A percentile compares a stretch with the other conserved stretches of the same genome.
Evolutionary conservation across 2,797 vertebrate genomes (phyloP).

Genomic region (Acipenser transmontanus): DNA sequence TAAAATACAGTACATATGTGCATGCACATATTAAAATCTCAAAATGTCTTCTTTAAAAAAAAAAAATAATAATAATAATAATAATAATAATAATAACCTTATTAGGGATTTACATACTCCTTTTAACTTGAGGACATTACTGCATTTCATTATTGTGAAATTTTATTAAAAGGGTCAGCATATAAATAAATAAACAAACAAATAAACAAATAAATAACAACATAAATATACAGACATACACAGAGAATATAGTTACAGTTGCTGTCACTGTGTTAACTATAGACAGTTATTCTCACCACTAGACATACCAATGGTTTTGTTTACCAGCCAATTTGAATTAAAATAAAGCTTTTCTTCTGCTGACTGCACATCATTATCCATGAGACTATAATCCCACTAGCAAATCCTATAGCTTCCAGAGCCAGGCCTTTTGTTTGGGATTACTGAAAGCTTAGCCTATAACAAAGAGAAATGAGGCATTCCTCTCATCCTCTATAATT

Average conservation of each 20-base stretch:
- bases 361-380: conserved; percentile 91
- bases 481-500: conserved; percentile 96
- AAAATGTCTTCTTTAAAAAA: no score
- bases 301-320: conserved; percentile 84
- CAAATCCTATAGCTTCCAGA: conserved; percentile 87
- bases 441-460: conserved; percentile 97
- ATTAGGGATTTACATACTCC: no score
- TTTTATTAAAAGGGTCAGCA: neutral
- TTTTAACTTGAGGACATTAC: no score
- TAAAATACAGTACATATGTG: no score
- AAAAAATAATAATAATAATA: no score
- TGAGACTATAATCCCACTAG: conserved; percentile 83
- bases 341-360: conserved; percentile 91
- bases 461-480: conserved; percentile 98
- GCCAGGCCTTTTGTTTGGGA: conserved; percentile 98
- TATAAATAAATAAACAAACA: neutral
- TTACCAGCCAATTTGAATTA: conserved; percentile 99
- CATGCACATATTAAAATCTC: no score
- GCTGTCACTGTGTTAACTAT: conserved; percentile 59
- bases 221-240: neutral
- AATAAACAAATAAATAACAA: neutral
- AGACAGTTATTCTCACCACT: conserved; percentile 69
- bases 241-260: conserved; percentile 21
- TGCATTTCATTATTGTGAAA: no score
- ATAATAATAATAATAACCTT: no score